Conservation (phyloP, 2,888 invertebrate genomes). For the Monopis laevigella region DNA sequence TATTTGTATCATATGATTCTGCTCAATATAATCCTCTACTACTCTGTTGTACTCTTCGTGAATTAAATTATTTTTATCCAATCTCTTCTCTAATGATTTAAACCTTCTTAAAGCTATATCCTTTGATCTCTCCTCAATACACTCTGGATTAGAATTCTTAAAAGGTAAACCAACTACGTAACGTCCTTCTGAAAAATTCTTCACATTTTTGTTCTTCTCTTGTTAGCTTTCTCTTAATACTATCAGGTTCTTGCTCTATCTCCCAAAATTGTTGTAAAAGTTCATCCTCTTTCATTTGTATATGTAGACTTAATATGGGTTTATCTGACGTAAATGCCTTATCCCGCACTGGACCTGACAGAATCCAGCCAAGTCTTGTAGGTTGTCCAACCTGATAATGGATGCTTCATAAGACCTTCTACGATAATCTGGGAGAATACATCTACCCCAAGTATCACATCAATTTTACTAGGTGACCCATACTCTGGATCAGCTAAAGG, state of each 20-base stretch:
- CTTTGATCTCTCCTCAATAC: constrained; percentile 16
- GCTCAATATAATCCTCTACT: constrained; percentile 16
- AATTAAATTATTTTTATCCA: constrained; percentile 16
- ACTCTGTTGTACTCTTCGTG: constrained; percentile 18
- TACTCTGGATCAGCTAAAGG: constrained; percentile 19
- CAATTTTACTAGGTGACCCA: constrained; percentile 18
- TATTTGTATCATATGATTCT: constrained; percentile 16
- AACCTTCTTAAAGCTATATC: constrained; percentile 19
- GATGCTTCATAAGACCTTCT: not conserved
- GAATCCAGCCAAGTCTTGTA: constrained; percentile 21
- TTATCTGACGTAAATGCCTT: not conserved
- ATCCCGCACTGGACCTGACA: constrained; percentile 17
- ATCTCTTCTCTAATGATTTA: constrained; percentile 17
- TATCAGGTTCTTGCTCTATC: constrained; percentile 18
- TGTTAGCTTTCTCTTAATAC: constrained; percentile 14
- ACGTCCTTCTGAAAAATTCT: constrained; percentile 16
- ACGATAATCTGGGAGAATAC: too few species aligned
- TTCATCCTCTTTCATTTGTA: constrained; percentile 18
- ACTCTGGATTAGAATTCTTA: constrained; percentile 15
- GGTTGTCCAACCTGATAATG: constrained; percentile 16
- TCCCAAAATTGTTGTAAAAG: constrained; percentile 20
- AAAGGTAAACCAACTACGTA: constrained; percentile 18
- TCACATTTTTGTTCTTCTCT: constrained; percentile 17
- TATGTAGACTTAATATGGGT: constrained; percentile 16
- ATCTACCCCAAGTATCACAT: constrained; percentile 20